These are phyloP conservation scores for Drosophila mulleri DNA, from an alignment of 2,888 invertebrate genomes.

Conservation along the genomic window DNA sequence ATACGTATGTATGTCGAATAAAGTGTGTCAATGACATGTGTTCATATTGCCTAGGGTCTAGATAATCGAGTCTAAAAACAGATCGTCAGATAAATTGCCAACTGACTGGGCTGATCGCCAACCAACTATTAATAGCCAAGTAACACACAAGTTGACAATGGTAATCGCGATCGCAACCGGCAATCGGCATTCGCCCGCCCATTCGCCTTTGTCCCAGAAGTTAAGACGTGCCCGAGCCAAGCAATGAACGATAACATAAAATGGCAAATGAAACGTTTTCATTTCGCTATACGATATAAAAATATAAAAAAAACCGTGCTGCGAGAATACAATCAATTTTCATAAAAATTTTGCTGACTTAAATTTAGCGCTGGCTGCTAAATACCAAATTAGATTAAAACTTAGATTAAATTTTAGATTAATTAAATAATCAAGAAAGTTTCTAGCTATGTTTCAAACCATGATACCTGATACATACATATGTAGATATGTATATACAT, in stretches of 20 bases:
- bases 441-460: neutral
- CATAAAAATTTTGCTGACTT: neutral
- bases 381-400: neutral
- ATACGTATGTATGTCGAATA: neutral
- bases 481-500: no score
- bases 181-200: neutral
- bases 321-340: neutral
- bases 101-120: conserved; percentile 21
- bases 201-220: neutral
- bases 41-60: conserved; percentile 4
- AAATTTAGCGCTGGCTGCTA: neutral
- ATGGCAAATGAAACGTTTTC: conserved; percentile 17
- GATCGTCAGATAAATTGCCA: conserved; percentile 30
- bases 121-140: conserved; percentile 44
- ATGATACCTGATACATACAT: neutral
- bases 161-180: conserved; percentile 11
- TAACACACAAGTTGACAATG: conserved; percentile 50
- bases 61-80: conserved; percentile 32
- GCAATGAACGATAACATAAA: conserved; percentile 48
- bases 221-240: conserved; percentile 15
- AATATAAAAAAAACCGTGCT: neutral
- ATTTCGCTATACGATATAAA: neutral
- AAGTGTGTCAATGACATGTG: neutral
- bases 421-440: neutral
- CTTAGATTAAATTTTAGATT: neutral